Conservation (phyloP, 1,140 invertebrate genomes). For the Rhizoglyphus robini region DNA sequence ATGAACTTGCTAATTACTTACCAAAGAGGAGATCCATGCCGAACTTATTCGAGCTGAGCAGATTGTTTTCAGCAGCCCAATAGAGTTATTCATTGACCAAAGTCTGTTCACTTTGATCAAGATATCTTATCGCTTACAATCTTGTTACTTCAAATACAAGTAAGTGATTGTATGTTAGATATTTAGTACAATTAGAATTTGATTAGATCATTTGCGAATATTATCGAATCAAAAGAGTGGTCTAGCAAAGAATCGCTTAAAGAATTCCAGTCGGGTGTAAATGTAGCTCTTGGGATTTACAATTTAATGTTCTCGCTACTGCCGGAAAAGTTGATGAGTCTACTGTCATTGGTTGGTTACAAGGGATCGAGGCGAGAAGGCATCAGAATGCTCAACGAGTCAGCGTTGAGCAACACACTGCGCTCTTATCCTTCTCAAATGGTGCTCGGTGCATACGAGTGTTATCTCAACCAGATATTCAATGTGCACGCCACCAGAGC, state of each 20-base stretch:
- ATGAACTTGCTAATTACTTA: background rate
- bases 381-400: background rate
- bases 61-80: background rate
- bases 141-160: background rate
- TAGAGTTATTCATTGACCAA: conserved; percentile 10
- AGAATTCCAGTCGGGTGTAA: background rate
- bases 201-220: background rate
- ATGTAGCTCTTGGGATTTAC: background rate
- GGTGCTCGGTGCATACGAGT: background rate
- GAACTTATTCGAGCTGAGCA: conserved; percentile 10
- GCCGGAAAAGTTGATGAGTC: conserved; percentile 63
- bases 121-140: background rate
- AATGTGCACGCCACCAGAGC: background rate
- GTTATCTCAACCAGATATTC: conserved; percentile 15
- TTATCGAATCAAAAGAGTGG: background rate
- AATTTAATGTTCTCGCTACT: conserved; percentile 52
- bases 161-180: background rate
- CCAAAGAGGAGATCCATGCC: conserved; percentile 13
- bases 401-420: background rate
- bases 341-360: conserved; percentile 87
- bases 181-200: background rate
- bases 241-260: background rate
- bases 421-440: background rate
- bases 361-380: conserved; percentile 49
- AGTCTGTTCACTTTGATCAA: conserved; percentile 9